Conservation (phyloP, 2,888 invertebrate species). For the Invenusta paracnida region DNA sequence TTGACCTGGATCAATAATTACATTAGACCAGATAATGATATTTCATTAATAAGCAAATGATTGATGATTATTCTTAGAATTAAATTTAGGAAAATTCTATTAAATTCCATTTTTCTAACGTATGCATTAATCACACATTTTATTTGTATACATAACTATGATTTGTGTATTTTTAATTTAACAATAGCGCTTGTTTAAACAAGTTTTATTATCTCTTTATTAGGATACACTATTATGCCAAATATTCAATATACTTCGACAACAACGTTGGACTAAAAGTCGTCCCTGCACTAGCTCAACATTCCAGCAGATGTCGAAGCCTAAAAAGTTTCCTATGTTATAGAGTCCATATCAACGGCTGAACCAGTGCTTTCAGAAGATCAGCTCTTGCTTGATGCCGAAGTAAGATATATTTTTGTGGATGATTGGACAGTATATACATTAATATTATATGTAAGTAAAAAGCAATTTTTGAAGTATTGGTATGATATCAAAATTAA, state of each 20-base stretch:
- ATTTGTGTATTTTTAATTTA: too few species aligned
- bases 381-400: background rate
- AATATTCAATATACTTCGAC: background rate
- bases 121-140: too few species aligned
- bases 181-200: background rate
- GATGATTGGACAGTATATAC: background rate
- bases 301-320: background rate
- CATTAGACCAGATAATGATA: background rate
- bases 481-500: background rate
- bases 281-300: background rate
- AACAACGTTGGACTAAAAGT: background rate
- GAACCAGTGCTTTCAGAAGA: background rate
- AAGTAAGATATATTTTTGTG: background rate
- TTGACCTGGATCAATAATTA: background rate
- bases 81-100: background rate
- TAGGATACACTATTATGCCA: too few species aligned
- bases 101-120: background rate
- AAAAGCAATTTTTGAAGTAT: too few species aligned
- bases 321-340: background rate
- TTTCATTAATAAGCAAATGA: background rate
- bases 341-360: background rate
- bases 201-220: background rate
- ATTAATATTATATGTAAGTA: background rate
- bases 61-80: background rate
- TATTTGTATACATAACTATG: too few species aligned